These are phyloP conservation scores for Sturnus vulgaris DNA, from an alignment of 2,113 vertebrate genomes.

Conservation along the genomic window DNA sequence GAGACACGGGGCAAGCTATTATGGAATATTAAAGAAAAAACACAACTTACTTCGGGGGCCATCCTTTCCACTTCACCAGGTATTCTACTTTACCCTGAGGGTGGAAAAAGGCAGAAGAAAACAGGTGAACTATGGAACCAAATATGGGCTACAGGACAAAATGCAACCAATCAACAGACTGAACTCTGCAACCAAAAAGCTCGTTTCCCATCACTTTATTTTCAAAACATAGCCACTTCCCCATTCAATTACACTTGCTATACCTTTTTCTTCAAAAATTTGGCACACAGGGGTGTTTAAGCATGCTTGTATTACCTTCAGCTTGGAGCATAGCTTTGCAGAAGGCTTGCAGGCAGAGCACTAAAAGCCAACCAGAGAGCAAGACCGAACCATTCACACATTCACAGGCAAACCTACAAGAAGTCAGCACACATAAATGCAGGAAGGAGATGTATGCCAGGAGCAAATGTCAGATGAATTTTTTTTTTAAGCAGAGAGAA, in stretches of 20 bases:
- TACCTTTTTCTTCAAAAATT: not conserved
- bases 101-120: constrained; percentile 42
- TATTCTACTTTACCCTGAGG: constrained; percentile 96
- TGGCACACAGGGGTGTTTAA: not conserved
- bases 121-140: not conserved
- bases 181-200: not conserved
- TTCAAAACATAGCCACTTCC: constrained; percentile 10
- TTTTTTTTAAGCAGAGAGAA: not conserved
- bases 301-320: not conserved
- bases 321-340: not conserved
- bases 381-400: not conserved
- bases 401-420: not conserved
- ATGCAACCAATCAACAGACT: not conserved
- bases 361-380: not conserved
- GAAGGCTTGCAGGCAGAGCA: not conserved
- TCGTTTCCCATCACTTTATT: not conserved
- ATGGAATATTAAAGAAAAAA: not conserved
- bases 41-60: constrained; percentile 93
- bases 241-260: not conserved
- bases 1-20: not conserved
- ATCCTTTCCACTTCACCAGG: constrained; percentile 98
- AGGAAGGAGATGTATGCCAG: not conserved
- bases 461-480: not conserved
- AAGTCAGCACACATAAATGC: not conserved
- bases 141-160: not conserved